A percentile compares a stretch with the other conserved stretches of the same genome.
phyloP scores from a whole-genome alignment of 2,113 vertebrate genomes.

The Microcebus lehilahytsara region DNA sequence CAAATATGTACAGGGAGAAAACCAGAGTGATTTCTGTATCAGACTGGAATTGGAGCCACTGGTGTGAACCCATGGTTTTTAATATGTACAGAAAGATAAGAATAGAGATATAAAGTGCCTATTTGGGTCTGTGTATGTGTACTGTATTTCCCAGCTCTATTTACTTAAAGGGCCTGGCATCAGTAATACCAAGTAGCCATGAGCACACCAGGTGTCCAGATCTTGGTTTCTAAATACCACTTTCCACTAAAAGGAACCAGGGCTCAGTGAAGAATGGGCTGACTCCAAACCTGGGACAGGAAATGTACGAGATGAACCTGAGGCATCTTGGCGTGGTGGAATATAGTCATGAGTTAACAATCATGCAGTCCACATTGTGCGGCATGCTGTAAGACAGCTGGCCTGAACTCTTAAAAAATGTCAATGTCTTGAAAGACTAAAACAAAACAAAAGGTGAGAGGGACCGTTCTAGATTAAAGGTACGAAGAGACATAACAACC shows the following conservation, averaged over 20 bases:
- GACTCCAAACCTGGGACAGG: neutral
- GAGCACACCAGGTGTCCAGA: neutral
- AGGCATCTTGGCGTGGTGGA: neutral
- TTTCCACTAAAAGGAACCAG: neutral
- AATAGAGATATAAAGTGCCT: neutral
- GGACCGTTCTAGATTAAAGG: neutral
- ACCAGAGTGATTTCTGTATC: neutral
- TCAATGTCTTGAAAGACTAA: neutral
- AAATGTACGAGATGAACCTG: neutral
- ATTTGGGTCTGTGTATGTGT: neutral
- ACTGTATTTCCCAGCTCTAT: neutral
- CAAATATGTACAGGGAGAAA: neutral
- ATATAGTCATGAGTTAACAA: neutral
- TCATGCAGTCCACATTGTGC: neutral
- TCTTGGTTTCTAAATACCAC: neutral
- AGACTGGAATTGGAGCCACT: neutral
- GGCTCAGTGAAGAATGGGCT: neutral
- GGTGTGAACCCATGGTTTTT: neutral
- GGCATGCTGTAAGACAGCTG: neutral
- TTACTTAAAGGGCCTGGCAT: neutral
- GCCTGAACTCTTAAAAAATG: neutral
- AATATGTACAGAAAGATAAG: neutral
- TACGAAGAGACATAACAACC: neutral
- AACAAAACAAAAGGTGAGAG: neutral
- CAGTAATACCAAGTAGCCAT: neutral